phyloP scores from a whole-genome alignment of 2,113 vertebrate species.

The Malurus elegans region DNA sequence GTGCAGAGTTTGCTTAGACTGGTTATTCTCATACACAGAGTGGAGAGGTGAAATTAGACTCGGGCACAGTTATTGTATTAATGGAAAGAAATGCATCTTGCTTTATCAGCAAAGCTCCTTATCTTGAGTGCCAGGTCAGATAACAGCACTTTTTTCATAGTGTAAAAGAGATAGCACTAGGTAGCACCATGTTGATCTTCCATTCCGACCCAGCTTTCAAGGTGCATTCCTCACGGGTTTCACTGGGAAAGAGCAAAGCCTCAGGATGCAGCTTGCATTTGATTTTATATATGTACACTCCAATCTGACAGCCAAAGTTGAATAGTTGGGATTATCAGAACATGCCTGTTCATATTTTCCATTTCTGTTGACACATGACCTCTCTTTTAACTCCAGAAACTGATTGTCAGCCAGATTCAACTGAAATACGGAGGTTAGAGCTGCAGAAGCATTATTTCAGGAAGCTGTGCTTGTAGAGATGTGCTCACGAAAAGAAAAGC shows the following conservation, averaged over 20 bases:
- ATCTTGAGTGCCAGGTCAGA: background rate
- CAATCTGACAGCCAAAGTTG: background rate
- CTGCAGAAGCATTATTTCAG: background rate
- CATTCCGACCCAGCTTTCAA: background rate
- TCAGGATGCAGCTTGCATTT: background rate
- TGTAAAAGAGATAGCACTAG: background rate
- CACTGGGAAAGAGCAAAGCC: background rate
- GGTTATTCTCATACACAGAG: background rate
- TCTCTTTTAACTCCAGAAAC: background rate
- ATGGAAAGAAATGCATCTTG: background rate
- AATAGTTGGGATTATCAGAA: background rate
- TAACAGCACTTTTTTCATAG: accelerated
- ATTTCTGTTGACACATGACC: background rate
- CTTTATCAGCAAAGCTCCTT: background rate
- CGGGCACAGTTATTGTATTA: background rate
- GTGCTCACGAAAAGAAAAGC: background rate
- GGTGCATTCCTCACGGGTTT: background rate
- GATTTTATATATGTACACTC: background rate
- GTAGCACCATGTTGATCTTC: background rate
- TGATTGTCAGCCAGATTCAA: background rate
- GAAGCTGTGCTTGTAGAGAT: background rate
- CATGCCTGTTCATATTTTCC: background rate
- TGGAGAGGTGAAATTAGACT: background rate
- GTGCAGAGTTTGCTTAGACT: background rate
- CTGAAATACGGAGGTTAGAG: background rate